A percentile compares a stretch with the other conserved stretches of the same genome.
phyloP scores from a whole-genome alignment of 30 jellyfish, hydroid and myxozoan genomes.

The Turritopsis rubra region DNA sequence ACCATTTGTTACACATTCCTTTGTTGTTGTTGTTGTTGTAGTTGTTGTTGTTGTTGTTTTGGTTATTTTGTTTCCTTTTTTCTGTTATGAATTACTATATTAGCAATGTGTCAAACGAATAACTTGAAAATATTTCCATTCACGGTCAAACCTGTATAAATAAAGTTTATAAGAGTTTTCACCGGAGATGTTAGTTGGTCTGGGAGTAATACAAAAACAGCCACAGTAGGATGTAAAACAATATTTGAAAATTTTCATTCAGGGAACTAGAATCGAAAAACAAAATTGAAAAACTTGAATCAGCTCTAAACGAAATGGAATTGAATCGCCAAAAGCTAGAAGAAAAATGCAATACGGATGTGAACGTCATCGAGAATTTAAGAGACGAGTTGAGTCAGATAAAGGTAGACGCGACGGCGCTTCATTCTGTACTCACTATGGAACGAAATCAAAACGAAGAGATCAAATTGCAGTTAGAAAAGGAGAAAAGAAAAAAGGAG shows the following conservation, averaged over 20 bases:
- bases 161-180: not conserved
- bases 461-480: not conserved
- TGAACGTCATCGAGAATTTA: not conserved
- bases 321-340: not conserved
- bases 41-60: not conserved
- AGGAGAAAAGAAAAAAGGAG: not conserved
- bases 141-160: no score
- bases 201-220: no score
- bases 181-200: no score
- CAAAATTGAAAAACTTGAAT: not conserved
- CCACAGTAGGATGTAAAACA: no score
- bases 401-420: not conserved
- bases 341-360: not conserved
- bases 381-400: not conserved
- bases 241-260: no score
- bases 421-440: not conserved
- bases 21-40: not conserved
- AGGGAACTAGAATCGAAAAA: slow-evolving; percentile 1
- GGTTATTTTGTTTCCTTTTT: no score
- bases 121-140: not conserved
- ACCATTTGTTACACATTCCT: not conserved
- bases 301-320: slow-evolving; percentile 2
- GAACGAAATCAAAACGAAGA: not conserved
- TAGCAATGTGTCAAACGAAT: not conserved
- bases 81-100: no score